phyloP scores from a whole-genome alignment of 2,888 invertebrate genomes.

The Pedicia rivosa region DNA sequence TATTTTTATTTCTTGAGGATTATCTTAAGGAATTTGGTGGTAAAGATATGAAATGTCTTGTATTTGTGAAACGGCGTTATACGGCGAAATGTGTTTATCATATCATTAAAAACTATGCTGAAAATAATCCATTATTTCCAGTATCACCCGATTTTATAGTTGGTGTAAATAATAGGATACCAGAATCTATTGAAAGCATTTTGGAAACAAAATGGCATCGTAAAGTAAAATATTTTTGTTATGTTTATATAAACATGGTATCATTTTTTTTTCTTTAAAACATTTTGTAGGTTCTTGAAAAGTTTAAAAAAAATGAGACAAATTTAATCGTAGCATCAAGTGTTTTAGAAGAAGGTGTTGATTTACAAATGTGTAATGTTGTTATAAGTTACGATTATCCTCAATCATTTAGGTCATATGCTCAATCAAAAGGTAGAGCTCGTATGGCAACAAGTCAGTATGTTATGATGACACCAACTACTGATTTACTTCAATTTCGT shows the following conservation, averaged over 20 bases:
- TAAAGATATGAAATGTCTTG: constrained; percentile 20
- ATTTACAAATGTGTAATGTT: constrained; percentile 66
- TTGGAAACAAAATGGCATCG: constrained; percentile 21
- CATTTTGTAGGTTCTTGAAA: constrained; percentile 25
- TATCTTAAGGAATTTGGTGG: constrained; percentile 16
- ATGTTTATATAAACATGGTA: too few relatives aligned
- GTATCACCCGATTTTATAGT: constrained; percentile 56
- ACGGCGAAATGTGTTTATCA: constrained; percentile 62
- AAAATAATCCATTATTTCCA: constrained; percentile 33
- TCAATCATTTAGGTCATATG: constrained; percentile 60
- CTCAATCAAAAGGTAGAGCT: constrained; percentile 82
- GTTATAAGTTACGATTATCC: constrained; percentile 61
- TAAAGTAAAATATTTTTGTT: constrained; percentile 14
- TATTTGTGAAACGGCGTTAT: constrained; percentile 36
- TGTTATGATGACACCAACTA: constrained; percentile 34
- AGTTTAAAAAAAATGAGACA: constrained; percentile 39
- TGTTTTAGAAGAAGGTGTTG: constrained; percentile 82
- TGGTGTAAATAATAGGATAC: constrained; percentile 30
- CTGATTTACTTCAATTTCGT: constrained; percentile 19
- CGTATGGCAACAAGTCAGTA: constrained; percentile 44
- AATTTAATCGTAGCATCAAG: constrained; percentile 60
- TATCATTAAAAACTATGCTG: constrained; percentile 38
- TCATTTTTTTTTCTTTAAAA: neutral
- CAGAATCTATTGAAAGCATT: constrained; percentile 17
- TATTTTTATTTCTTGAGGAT: constrained; percentile 43